These are phyloP conservation scores for Dipodomys ordii DNA, from an alignment of 2,113 vertebrate species.

Conservation along the genomic window DNA sequence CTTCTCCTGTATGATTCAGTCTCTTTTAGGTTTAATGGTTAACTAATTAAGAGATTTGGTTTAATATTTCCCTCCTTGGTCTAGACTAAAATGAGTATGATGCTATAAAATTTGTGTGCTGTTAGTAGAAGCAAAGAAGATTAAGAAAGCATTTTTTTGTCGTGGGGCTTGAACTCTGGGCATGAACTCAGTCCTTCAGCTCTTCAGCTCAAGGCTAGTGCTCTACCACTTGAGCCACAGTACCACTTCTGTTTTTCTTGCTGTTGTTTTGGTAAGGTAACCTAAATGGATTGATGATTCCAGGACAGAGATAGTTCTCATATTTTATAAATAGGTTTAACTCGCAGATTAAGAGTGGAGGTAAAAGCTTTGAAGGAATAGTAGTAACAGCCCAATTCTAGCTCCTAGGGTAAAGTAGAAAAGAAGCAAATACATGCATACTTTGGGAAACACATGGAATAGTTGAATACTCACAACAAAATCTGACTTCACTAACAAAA, in stretches of 20 bases:
- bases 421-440: conserved; percentile 20
- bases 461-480: conserved; percentile 15
- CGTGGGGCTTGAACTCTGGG: too few relatives aligned
- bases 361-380: neutral
- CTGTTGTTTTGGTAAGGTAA: neutral
- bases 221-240: too few relatives aligned
- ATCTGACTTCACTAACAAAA: conserved; percentile 45
- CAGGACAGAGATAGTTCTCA: neutral
- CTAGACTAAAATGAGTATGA: conserved; percentile 3
- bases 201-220: too few relatives aligned
- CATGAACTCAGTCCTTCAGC: too few relatives aligned
- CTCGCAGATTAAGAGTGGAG: neutral
- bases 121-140: neutral
- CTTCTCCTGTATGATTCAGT: neutral
- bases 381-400: neutral
- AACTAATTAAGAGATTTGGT: conserved; percentile 1
- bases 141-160: neutral
- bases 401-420: neutral
- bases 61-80: conserved; percentile 2
- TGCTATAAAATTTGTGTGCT: conserved; percentile 15
- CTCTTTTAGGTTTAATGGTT: conserved; percentile 31
- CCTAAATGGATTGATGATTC: neutral
- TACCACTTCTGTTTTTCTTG: neutral
- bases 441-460: neutral
- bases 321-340: conserved; percentile 6